Base-by-base conservation (phyloP, 2,113 vertebrate genomes). In the Trogon surrucura region DNA sequence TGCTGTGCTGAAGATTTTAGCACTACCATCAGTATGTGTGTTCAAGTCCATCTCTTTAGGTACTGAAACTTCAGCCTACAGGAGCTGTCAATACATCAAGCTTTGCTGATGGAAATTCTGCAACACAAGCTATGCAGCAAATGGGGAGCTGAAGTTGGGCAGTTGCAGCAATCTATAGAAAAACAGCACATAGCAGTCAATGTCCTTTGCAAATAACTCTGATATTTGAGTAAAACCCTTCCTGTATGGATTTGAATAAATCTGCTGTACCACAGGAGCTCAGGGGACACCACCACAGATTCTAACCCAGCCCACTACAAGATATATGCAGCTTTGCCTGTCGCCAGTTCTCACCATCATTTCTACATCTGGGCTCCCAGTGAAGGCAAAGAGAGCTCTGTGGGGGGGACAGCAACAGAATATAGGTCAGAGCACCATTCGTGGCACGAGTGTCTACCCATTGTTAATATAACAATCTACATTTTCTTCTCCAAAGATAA, bases 401-500 rank as follows among this genome's bases (percentile, higher is more conserved):
- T 8, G 23, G 61, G 61, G 36, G 30, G 34, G 53, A 71, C 25
- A 89, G 61, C 54, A 82, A 91, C 21, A 89, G 57, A 96, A 82
- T 53, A 70, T 47, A 87, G 85, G 89, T 82, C 89, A 91, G 73
- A 89, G 78, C 80, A 84, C 48, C 64, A 79, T 79, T 47, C 75
- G 58, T 79, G 66, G n/a, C 36, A 74, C 23, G 25, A 95, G 45
- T 60, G 36, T 30, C 50, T 64, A 54, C 13, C 51, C 85, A 95
- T 85, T 92, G 88, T 89, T 88, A 69, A 66, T 10, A 69, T 44
- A 82, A 95, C 91, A 94, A 93, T 71, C 69, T 78, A 29, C 61
- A 91, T 92, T 96, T 94, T 86, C 60, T 91, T 93, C 9, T 44
- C 44, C 51, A 84, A 92, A 94, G 88, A 95, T 81, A 91, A 95